Conservation (phyloP, 2,797 vertebrate genomes). For the Rhincodon typus region DNA sequence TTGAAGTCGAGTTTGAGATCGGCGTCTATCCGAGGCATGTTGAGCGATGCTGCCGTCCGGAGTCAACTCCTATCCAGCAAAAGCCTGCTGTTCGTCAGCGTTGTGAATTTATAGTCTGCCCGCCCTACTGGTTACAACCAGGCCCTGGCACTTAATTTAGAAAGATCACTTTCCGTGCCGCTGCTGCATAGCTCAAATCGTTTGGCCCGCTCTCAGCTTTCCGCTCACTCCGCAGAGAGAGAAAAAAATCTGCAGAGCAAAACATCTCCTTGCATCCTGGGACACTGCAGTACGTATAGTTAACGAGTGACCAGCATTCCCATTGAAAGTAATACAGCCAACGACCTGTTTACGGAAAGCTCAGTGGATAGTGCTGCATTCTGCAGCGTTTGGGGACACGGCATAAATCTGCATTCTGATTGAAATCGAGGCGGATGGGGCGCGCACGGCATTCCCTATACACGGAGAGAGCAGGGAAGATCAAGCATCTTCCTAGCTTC, state of each 20-base stretch:
- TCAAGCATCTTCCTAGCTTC: too few relatives aligned
- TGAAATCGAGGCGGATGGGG: neutral
- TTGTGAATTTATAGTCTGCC: neutral
- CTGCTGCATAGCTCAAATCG: conserved; percentile 32
- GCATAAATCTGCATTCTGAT: neutral
- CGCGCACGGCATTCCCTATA: too few relatives aligned
- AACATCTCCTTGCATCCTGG: neutral
- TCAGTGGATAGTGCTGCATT: neutral
- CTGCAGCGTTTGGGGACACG: neutral
- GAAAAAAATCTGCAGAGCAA: neutral
- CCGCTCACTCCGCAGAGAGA: neutral
- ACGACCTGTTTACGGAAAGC: too few relatives aligned
- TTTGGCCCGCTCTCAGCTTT: neutral
- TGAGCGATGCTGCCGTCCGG: conserved; percentile 37
- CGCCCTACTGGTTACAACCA: conserved; percentile 42
- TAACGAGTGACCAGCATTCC: neutral
- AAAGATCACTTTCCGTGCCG: conserved; percentile 45
- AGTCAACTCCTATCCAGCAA: conserved; percentile 38
- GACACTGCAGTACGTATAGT: neutral
- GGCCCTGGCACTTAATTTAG: conserved; percentile 69
- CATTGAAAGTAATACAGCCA: neutral
- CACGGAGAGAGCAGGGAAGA: too few relatives aligned
- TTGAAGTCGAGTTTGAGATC: conserved; percentile 98
- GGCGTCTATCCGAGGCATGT: conserved; percentile 85
- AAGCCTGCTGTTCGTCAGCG: neutral